These are phyloP conservation scores for Sarcophaga caerulescens DNA, from an alignment of 2,888 invertebrate genomes.

Conservation along the genomic window DNA sequence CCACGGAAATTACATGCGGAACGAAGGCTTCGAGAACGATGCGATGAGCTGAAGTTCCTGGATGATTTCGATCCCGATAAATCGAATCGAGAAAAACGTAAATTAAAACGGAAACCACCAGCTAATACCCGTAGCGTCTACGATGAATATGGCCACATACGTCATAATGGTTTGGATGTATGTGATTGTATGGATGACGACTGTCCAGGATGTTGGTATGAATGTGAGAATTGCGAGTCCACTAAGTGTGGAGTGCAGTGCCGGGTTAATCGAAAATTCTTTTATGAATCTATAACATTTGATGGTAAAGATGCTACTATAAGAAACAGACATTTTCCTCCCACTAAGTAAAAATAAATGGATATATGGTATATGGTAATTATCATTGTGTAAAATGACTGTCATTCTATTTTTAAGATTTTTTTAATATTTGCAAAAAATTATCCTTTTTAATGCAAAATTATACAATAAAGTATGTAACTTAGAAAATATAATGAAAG, in stretches of 20 bases:
- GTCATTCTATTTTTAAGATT: slow-evolving; percentile 2
- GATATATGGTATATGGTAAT: not conserved
- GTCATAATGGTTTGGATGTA: slow-evolving; percentile 85
- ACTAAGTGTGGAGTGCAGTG: slow-evolving; percentile 91
- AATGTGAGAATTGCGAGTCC: slow-evolving; percentile 88
- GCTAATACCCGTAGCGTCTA: slow-evolving; percentile 80
- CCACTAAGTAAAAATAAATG: slow-evolving; percentile 36
- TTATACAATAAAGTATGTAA: not conserved
- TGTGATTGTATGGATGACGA: slow-evolving; percentile 91
- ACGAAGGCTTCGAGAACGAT: slow-evolving; percentile 69
- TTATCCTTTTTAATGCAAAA: not conserved
- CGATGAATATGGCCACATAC: slow-evolving; percentile 87
- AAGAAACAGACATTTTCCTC: slow-evolving; percentile 72
- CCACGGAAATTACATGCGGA: slow-evolving; percentile 72
- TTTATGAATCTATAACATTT: slow-evolving; percentile 89
- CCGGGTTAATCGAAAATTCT: slow-evolving; percentile 89
- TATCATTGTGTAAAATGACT: not conserved
- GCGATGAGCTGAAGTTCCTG: slow-evolving; percentile 76
- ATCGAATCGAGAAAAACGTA: slow-evolving; percentile 89
- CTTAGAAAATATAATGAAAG: no score
- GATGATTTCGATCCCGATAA: slow-evolving; percentile 90
- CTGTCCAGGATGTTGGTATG: slow-evolving; percentile 93
- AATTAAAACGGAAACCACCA: slow-evolving; percentile 84
- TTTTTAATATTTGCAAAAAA: not conserved
- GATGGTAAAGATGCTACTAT: slow-evolving; percentile 87